A percentile compares a stretch with the other conserved stretches of the same genome.
These are phyloP conservation scores for Cydia splendana DNA, from an alignment of 1,140 invertebrate genomes.

Conservation along the genomic window DNA sequence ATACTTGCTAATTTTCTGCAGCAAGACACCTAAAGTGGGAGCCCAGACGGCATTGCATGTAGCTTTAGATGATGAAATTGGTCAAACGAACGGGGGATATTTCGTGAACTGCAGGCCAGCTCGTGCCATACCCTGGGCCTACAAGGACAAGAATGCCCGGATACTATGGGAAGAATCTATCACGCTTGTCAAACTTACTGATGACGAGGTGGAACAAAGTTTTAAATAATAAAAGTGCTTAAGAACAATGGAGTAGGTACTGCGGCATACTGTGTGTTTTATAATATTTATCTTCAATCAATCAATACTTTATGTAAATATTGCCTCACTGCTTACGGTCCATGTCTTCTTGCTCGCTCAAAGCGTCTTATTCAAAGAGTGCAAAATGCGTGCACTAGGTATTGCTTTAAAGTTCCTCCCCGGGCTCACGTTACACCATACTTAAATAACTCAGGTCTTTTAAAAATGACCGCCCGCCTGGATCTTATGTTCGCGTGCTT, in stretches of 20 bases:
- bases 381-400: too few relatives aligned
- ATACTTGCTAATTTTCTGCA: conserved; percentile 35
- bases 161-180: conserved; percentile 55
- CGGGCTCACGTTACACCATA: too few relatives aligned
- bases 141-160: conserved; percentile 39
- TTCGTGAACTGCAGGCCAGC: conserved; percentile 52
- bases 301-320: too few relatives aligned
- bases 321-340: too few relatives aligned
- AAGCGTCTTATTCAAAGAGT: too few relatives aligned
- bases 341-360: too few relatives aligned
- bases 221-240: neutral
- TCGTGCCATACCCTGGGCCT: conserved; percentile 33
- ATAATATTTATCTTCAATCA: too few relatives aligned
- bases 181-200: conserved; percentile 46
- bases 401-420: too few relatives aligned
- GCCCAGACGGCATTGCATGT: conserved; percentile 59
- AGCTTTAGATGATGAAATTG: conserved; percentile 51
- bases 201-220: conserved; percentile 40
- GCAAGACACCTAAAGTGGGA: conserved; percentile 52
- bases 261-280: neutral
- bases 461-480: too few relatives aligned
- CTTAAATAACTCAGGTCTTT: too few relatives aligned
- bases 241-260: neutral
- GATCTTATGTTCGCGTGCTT: too few relatives aligned
- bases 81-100: conserved; percentile 54